Base-by-base conservation (phyloP, 2,888 invertebrate genomes). In the Drosophila falleni region DNA sequence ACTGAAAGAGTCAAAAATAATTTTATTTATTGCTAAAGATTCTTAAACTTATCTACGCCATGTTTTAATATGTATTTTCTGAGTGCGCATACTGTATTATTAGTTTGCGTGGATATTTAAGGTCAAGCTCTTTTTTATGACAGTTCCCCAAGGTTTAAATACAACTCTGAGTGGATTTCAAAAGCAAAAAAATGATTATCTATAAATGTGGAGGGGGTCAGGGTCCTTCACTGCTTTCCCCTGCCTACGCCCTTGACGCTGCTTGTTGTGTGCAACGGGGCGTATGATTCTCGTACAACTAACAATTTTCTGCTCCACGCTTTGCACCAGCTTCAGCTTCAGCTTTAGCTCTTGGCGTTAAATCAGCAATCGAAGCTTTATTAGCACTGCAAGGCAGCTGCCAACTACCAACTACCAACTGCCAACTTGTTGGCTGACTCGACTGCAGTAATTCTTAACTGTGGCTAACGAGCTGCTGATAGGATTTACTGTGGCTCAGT, bases 351-450 rank as follows among this genome's bases (percentile, higher is more conserved):
- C 63, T 69, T 65, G 80, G 83, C 83, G 80, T 78, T 84, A 88
- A 84, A 84, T 84, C 84, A 88, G 89, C 89, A 74, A 86, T 83
- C 84, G 89, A 85, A 89, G 84, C 89, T 89, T 89, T 85, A 85
- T 85, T 89, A 89, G 87, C 84, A 81, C 69, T 78, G 71, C 76
- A 78, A 44, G 78, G 65, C 83, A 74, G 78, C 87, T 76, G 87
- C 71, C 81, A 73, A 53, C n/a, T 60, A 58, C 51, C 62, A 78
- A 51, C 58, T 55, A 53, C 44, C 47, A 53, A 56, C 13, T 60
- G 58, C 51, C 63, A 78, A 59, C 59, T 56, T 65, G 44, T 39
- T 54, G 50, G 60, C 59, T 59, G 49, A 46, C 74, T 62, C 58
- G 44, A 47, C 53, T 74, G 77, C 82, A 85, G 81, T 70, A 64